Evolutionary conservation across 2,113 vertebrate species (phyloP).

Genomic region (Ovis canadensis): DNA sequence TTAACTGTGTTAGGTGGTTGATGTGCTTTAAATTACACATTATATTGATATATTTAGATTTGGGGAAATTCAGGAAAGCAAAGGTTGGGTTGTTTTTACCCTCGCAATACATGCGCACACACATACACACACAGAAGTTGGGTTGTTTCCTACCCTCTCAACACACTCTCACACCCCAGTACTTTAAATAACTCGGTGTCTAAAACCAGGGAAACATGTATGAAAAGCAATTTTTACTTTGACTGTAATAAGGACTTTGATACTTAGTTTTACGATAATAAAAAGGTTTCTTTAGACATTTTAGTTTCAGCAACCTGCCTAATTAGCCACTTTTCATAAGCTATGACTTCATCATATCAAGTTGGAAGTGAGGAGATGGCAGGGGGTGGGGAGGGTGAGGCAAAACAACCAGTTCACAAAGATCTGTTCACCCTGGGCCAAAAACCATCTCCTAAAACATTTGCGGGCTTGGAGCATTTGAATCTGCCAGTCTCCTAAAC

Average conservation of each 20-base stretch:
- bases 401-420: conserved; percentile 56
- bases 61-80: neutral
- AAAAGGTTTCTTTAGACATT: conserved; percentile 35
- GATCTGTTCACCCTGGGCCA: conserved; percentile 68
- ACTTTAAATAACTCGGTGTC: neutral
- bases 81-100: neutral
- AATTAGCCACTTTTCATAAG: conserved; percentile 53
- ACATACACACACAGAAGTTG: neutral
- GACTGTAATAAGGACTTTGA: neutral
- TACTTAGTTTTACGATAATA: conserved; percentile 47
- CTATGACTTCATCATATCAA: conserved; percentile 65
- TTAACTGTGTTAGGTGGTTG: neutral
- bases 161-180: neutral
- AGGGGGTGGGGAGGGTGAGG: neutral
- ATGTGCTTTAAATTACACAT: neutral
- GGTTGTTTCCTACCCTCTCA: neutral
- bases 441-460: conserved; percentile 56
- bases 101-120: neutral
- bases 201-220: neutral
- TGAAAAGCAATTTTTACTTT: conserved; percentile 22
- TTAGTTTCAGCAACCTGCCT: conserved; percentile 47
- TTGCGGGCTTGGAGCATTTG: conserved; percentile 45
- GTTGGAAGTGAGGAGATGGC: conserved; percentile 23
- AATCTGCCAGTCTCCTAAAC: conserved; percentile 50
- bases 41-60: neutral